phyloP scores from a whole-genome alignment of 1,140 invertebrate genomes.

The Oncopodura yosiiana region DNA sequence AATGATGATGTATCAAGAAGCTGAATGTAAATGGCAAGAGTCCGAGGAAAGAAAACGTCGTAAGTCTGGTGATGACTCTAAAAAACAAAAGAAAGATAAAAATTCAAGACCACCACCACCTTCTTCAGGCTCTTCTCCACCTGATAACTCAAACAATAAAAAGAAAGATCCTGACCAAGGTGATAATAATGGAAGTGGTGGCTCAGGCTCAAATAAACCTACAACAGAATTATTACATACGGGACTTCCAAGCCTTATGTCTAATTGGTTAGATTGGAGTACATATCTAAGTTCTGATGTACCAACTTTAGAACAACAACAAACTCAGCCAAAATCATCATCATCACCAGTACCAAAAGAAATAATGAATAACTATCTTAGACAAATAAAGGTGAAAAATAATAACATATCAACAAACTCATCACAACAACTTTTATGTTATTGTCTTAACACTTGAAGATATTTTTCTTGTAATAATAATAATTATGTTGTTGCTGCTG shows the following conservation, averaged over 20 bases:
- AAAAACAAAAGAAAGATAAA: constrained; percentile 38
- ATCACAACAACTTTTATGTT: too few relatives aligned
- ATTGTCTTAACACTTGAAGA: too few relatives aligned
- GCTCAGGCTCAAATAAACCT: constrained; percentile 21
- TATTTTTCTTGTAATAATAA: too few relatives aligned
- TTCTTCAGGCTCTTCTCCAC: constrained; percentile 35
- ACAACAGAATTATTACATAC: constrained; percentile 56
- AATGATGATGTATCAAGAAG: neutral
- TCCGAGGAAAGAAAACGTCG: neutral
- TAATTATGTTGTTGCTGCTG: too few relatives aligned
- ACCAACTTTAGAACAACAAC: too few relatives aligned
- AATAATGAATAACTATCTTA: neutral
- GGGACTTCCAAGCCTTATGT: constrained; percentile 63
- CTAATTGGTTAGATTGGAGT: constrained; percentile 71
- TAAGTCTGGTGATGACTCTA: constrained; percentile 40
- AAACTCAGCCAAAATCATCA: too few relatives aligned
- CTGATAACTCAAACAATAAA: constrained; percentile 38
- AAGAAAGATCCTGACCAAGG: constrained; percentile 45
- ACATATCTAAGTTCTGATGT: constrained; percentile 53
- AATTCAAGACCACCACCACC: constrained; percentile 41
- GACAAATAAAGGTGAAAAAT: neutral
- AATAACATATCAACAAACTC: too few relatives aligned
- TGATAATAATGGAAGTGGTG: constrained; percentile 28
- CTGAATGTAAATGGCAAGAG: constrained; percentile 28
- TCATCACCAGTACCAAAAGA: too few relatives aligned